Conservation (phyloP, 2,797 vertebrate genomes). For the Lagodon rhomboides region DNA sequence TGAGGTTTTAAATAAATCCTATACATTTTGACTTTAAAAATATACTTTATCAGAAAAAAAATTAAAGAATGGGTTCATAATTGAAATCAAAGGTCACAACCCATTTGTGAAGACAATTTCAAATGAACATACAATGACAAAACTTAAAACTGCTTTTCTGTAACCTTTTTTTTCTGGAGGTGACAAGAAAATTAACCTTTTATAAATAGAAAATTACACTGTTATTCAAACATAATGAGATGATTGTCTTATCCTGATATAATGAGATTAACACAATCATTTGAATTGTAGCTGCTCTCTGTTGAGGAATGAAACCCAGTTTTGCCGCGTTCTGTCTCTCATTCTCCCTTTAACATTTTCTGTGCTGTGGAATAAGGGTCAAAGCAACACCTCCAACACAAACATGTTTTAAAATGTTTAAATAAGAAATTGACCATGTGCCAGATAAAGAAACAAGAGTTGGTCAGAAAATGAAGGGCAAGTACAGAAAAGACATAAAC, state of each 20-base stretch:
- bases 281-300: background rate
- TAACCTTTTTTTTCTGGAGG: background rate
- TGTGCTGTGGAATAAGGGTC: background rate
- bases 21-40: too few species aligned
- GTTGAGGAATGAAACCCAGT: background rate
- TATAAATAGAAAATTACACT: background rate
- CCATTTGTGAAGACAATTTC: background rate
- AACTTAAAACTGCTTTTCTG: background rate
- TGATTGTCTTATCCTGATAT: background rate
- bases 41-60: too few species aligned
- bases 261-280: background rate
- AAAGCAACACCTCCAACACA: background rate
- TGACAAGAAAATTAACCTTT: background rate
- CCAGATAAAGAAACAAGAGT: background rate
- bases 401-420: background rate
- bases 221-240: background rate
- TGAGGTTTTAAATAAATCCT: too few species aligned
- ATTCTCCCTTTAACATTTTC: background rate
- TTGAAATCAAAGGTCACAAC: background rate
- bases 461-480: background rate
- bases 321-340: background rate
- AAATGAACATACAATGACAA: background rate
- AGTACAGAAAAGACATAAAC: background rate
- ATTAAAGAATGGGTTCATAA: background rate
- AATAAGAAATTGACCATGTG: slow-evolving; percentile 7